Conservation (phyloP, 1,140 invertebrate species). For the Drosophila yakuba region DNA sequence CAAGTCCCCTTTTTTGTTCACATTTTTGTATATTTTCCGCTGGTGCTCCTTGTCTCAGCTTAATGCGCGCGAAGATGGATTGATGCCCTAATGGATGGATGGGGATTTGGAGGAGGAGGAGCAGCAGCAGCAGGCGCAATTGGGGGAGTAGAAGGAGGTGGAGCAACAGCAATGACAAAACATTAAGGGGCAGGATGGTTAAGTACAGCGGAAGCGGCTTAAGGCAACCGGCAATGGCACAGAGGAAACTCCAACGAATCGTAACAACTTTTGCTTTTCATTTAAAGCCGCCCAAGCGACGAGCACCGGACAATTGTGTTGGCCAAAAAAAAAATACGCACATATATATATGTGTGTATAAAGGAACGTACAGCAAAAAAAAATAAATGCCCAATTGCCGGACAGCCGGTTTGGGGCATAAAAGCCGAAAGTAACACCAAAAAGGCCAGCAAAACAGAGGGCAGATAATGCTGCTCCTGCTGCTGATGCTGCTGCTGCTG, state of each 20-base stretch:
- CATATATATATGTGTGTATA: neutral
- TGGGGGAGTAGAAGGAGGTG: too few relatives aligned
- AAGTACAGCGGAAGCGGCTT: constrained; percentile 69
- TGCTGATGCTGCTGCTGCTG: constrained; percentile 11
- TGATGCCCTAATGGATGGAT: constrained; percentile 57
- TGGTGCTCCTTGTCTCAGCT: constrained; percentile 35
- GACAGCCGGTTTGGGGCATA: constrained; percentile 60
- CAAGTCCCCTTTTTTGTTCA: constrained; percentile 50
- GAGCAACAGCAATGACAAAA: neutral
- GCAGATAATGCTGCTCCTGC: constrained; percentile 46
- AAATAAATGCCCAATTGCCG: constrained; percentile 45
- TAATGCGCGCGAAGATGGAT: constrained; percentile 64
- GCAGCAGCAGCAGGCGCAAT: neutral
- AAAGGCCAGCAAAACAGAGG: constrained; percentile 51
- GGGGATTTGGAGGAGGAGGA: neutral
- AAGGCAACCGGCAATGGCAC: constrained; percentile 10
- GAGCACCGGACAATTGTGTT: constrained; percentile 50
- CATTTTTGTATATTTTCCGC: constrained; percentile 15
- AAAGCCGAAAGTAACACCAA: constrained; percentile 51
- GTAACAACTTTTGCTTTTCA: constrained; percentile 78
- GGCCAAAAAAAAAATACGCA: constrained; percentile 22
- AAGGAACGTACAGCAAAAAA: neutral
- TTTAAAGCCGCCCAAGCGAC: constrained; percentile 67
- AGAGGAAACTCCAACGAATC: constrained; percentile 67
- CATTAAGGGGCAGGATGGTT: constrained; percentile 3